Evolutionary conservation across 2,888 invertebrate genomes (phyloP).

Genomic region (Gnatocerus cornutus): DNA sequence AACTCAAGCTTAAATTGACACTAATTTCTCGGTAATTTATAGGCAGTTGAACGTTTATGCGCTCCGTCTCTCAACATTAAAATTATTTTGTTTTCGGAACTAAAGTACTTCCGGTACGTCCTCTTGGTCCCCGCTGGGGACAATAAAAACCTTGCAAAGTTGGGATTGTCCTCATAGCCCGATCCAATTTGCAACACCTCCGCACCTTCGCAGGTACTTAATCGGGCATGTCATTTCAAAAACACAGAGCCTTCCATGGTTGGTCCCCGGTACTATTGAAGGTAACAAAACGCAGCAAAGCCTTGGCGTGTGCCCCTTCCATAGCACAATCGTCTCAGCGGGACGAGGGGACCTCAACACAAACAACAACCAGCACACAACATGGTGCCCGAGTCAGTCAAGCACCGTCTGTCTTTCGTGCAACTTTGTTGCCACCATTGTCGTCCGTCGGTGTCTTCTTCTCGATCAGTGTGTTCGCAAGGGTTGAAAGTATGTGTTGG

Average conservation of each 20-base stretch:
- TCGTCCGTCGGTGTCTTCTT: conserved; percentile 57
- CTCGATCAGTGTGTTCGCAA: conserved; percentile 51
- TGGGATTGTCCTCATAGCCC: too few relatives aligned
- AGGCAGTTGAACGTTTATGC: too few relatives aligned
- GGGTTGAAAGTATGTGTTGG: conserved; percentile 51
- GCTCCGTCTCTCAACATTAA: too few relatives aligned
- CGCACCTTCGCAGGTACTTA: background rate
- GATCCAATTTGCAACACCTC: too few relatives aligned
- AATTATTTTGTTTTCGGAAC: too few relatives aligned
- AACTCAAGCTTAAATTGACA: too few relatives aligned
- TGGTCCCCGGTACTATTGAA: conserved; percentile 17
- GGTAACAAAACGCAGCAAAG: conserved; percentile 28
- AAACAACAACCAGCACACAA: conserved; percentile 45
- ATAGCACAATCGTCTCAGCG: conserved; percentile 22
- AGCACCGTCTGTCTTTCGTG: conserved; percentile 14
- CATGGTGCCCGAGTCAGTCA: conserved; percentile 51
- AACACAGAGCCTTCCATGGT: background rate
- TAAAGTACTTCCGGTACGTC: too few relatives aligned
- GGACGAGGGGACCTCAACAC: conserved; percentile 43
- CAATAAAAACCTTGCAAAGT: too few relatives aligned
- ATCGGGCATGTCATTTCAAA: background rate
- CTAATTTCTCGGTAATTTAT: too few relatives aligned
- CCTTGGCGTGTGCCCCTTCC: conserved; percentile 56
- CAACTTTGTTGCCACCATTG: conserved; percentile 15
- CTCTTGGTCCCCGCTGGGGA: too few relatives aligned